These are phyloP conservation scores for Sialis lutaria DNA, from an alignment of 2,888 invertebrate genomes.

Conservation along the genomic window DNA sequence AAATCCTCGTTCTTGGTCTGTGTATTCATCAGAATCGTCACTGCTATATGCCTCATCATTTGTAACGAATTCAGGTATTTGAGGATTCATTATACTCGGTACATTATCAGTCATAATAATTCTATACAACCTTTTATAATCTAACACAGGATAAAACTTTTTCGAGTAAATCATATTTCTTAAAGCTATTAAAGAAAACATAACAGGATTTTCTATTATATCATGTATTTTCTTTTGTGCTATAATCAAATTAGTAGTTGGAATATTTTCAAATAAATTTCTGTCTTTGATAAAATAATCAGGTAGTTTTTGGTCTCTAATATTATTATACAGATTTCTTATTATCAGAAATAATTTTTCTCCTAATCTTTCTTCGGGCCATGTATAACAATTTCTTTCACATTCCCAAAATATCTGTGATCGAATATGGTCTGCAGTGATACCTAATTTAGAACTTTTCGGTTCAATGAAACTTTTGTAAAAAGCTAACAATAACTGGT, in stretches of 20 bases:
- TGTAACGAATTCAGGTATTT: slow-evolving; percentile 1
- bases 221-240: slow-evolving; percentile 49
- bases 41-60: slow-evolving; percentile 8
- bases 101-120: slow-evolving; percentile 38
- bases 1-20: slow-evolving; percentile 7
- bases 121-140: slow-evolving; percentile 37
- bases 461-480: slow-evolving; percentile 57
- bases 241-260: slow-evolving; percentile 38
- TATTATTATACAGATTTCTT: slow-evolving; percentile 37
- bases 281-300: slow-evolving; percentile 59
- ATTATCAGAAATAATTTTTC: slow-evolving; percentile 45
- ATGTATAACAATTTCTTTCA: slow-evolving; percentile 47
- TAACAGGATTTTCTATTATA: slow-evolving; percentile 52
- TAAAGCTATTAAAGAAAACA: slow-evolving; percentile 49
- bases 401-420: slow-evolving; percentile 63
- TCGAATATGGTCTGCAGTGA: slow-evolving; percentile 53
- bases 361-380: slow-evolving; percentile 59
- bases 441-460: slow-evolving; percentile 39
- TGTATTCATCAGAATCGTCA: slow-evolving; percentile 13
- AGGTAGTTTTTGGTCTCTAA: slow-evolving; percentile 41
- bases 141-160: slow-evolving; percentile 45
- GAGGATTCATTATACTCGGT: slow-evolving; percentile 28
- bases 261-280: slow-evolving; percentile 56
- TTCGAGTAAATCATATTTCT: slow-evolving; percentile 45
- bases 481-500: slow-evolving; percentile 47